A percentile compares a stretch with the other conserved stretches of the same genome.
phyloP scores from a whole-genome alignment of 2,113 vertebrate genomes.

The Atlantisia rogersi region DNA sequence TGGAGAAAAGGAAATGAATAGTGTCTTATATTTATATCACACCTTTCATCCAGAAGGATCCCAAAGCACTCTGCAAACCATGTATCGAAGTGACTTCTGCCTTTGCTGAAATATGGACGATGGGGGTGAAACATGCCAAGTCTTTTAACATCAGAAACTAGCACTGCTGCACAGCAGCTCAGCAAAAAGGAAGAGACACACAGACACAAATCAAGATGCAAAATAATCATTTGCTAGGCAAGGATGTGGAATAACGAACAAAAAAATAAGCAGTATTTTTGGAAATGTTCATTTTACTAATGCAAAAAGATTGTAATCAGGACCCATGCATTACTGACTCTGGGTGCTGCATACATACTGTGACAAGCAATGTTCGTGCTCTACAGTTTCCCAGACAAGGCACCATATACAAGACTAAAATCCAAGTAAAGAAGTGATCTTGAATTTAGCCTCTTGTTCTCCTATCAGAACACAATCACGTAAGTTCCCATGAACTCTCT shows the following conservation, averaged over 20 bases:
- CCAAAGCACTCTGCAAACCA: not conserved
- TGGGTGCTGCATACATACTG: not conserved
- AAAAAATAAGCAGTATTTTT: not conserved
- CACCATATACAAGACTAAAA: not conserved
- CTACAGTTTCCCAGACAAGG: not conserved
- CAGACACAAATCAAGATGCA: not conserved
- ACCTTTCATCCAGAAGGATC: conserved; percentile 28
- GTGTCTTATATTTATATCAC: conserved; percentile 31
- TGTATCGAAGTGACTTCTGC: not conserved
- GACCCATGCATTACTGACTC: not conserved
- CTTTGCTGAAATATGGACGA: not conserved
- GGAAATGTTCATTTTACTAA: not conserved
- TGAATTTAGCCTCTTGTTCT: not conserved
- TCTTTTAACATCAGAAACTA: not conserved
- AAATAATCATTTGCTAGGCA: not conserved
- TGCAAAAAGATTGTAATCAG: not conserved
- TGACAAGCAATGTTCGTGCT: not conserved
- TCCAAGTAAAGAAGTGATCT: not conserved
- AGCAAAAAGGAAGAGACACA: not conserved
- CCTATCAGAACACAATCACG: not conserved
- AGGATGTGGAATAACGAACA: not conserved
- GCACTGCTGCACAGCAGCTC: not conserved
- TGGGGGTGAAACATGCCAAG: not conserved
- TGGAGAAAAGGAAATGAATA: not conserved
- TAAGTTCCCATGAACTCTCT: not conserved